Base-by-base conservation (phyloP, 2,113 vertebrate species). In the Fulica atra region DNA sequence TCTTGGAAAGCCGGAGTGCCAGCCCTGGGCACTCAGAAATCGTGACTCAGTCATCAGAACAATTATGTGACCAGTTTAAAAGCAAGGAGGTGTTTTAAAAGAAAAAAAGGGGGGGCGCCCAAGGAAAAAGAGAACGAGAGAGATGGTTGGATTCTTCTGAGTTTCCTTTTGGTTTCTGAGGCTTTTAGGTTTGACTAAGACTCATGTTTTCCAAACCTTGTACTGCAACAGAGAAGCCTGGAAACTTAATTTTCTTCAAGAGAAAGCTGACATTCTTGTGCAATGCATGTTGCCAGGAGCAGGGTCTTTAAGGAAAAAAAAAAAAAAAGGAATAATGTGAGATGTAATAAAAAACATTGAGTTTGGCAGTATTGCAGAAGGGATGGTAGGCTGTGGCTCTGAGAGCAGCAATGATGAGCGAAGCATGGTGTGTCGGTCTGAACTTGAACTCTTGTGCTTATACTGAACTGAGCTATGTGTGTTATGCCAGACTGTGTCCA, bases 231-330 rank as follows among this genome's bases (percentile, higher is more conserved):
- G 10, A 29, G n/a, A 35, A 9, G 44, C 73, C 93, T 96, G 95
- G 88, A 94, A 97, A 93, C 53, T 65, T 68, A 31, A 85, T 97
- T 96, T 92, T 77, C 72, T 84, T 64, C n/a, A 65, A 84, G 65
- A 76, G 72, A 90, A 95, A 94, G 10, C 18, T 76, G 72, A 90
- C 48, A 84, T 81, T 84, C 72, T 88, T 78, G 38, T 65, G 69
- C 40, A 86, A 56, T 78, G 35, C 28, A 9, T 78, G 65, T 78
- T 93, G 93, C 79, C 82, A 96, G 90, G 48, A 92, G 88, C 64
- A 59, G 6, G 7, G 18, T 86, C 46, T 84, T 93, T 78, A 81
- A 86, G 68, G n/a, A 80, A 91, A 89, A 53, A 48, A 48, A 48
- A 38, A 81, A 91, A 78, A 81, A 86, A 25, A 9, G 25, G 56